Conservation (phyloP, 2,888 invertebrate species). For the Tridacna crocea region DNA sequence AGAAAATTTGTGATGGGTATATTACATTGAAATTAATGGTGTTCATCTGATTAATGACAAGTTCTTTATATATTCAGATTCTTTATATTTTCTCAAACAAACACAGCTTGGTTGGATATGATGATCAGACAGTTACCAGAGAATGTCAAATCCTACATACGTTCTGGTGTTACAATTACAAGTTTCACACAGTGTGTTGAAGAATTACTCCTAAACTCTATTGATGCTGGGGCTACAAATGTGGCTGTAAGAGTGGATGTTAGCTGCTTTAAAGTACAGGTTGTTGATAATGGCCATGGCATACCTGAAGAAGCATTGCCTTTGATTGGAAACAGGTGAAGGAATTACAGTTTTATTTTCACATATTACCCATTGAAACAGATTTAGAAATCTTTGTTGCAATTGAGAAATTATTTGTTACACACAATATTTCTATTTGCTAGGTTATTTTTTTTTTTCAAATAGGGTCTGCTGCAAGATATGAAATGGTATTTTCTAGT, state of each 20-base stretch:
- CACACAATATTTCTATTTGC: no score
- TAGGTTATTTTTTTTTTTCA: no score
- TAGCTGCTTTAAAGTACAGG: conserved; percentile 88
- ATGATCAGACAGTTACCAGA: conserved; percentile 75
- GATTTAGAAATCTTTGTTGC: not conserved
- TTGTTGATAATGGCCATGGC: conserved; percentile 91
- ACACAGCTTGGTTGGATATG: not conserved
- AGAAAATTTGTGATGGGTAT: no score
- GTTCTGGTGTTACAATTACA: conserved; percentile 87
- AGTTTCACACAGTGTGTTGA: conserved; percentile 87
- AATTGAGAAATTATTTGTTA: no score
- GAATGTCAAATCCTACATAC: conserved; percentile 86
- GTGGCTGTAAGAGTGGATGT: conserved; percentile 89
- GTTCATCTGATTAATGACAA: no score
- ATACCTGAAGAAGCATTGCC: conserved; percentile 87
- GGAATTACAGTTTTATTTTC: not conserved
- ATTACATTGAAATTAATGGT: no score
- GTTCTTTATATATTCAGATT: no score
- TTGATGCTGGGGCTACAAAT: conserved; percentile 89
- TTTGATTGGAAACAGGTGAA: conserved; percentile 86
- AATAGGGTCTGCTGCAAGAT: no score
- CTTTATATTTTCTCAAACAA: not conserved
- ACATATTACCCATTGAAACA: not conserved
- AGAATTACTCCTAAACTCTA: conserved; percentile 89
- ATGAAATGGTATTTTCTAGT: no score